Conservation (phyloP, 2,888 invertebrate genomes). For the Pachycephus smyrnensis region DNA sequence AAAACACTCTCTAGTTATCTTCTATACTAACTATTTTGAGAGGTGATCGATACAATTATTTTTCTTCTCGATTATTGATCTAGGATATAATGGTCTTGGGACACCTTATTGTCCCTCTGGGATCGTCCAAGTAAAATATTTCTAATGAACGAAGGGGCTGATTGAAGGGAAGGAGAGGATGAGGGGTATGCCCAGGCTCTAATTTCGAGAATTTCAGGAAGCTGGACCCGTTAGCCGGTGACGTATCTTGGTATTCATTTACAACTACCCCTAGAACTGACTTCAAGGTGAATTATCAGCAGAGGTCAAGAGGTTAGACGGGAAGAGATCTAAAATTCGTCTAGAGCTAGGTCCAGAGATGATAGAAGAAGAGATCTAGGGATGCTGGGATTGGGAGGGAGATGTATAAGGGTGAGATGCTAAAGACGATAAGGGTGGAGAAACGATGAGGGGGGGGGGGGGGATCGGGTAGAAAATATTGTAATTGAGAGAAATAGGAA, state of each 20-base stretch:
- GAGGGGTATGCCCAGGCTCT: not conserved
- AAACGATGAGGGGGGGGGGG: constrained; percentile 6
- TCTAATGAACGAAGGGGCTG: not conserved
- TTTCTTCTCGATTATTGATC: not conserved
- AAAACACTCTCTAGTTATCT: not conserved
- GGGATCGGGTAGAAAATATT: constrained; percentile 25
- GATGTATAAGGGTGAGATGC: constrained; percentile 2
- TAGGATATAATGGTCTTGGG: not conserved
- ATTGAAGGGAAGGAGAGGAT: not conserved
- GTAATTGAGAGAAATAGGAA: constrained; percentile 25
- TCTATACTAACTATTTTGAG: not conserved
- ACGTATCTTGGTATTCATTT: not conserved
- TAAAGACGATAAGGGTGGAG: constrained; percentile 14
- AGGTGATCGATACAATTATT: not conserved
- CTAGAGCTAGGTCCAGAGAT: not conserved
- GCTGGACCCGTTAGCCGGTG: not conserved
- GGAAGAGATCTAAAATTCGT: not conserved
- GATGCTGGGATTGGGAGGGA: not conserved
- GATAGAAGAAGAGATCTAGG: constrained; percentile 13
- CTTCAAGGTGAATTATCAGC: not conserved
- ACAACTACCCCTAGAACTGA: not conserved
- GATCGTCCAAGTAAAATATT: not conserved
- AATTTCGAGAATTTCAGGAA: not conserved
- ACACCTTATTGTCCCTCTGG: not conserved
- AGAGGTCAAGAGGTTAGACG: not conserved